Evolutionary conservation across 2,797 vertebrate genomes (phyloP), one percentile per base, ranked within the genome.

Genomic region (Sphenodon punctatus): DNA sequence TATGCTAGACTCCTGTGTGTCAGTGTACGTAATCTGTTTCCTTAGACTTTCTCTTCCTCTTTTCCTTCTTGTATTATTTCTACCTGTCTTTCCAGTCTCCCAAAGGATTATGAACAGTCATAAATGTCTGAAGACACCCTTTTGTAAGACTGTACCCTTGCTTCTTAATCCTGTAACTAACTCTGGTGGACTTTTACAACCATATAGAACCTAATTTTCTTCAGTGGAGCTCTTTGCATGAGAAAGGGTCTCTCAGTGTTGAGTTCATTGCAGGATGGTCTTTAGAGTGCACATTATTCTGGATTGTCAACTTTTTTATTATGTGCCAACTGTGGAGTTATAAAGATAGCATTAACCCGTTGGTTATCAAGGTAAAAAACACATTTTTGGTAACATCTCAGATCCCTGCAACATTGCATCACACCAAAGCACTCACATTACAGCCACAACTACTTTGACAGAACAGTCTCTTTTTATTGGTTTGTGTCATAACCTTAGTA

Each of bases 391-490:
- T 56, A 56, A 19, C 27, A 22, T 36, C 20, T 58, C 32, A 36
- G 32, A 34, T 58, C 4, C 82, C 48, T 53, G 78, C 20, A 69
- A 30, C 34, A 12, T n/a, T 63, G 15, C 3, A 3, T 9, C 25
- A 4, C 69, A 60, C 64, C 0, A 0, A n/a, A 69, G 5, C 5
- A 65, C 8, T 55, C 13, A 25, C 7, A 66, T 38, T 38, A 19
- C 4, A 10, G 20, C 8, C 79, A 23, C 30, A 76, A 34, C 3
- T 5, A n/a, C n/a, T n/a, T 56, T 72, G 20, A n/a, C 58, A 75
- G 48, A 72, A 79, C 6, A 49, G 48, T 86, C 34, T 45, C 27
- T 15, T 10, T 66, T 80, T 86, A 16, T 48, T 76, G 30, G 39
- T 36, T 38, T 68, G 2, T 53, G 32, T 71, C 71, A 23, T 30